phyloP scores from a whole-genome alignment of 2,797 vertebrate genomes.

The Lateolabrax maculatus region DNA sequence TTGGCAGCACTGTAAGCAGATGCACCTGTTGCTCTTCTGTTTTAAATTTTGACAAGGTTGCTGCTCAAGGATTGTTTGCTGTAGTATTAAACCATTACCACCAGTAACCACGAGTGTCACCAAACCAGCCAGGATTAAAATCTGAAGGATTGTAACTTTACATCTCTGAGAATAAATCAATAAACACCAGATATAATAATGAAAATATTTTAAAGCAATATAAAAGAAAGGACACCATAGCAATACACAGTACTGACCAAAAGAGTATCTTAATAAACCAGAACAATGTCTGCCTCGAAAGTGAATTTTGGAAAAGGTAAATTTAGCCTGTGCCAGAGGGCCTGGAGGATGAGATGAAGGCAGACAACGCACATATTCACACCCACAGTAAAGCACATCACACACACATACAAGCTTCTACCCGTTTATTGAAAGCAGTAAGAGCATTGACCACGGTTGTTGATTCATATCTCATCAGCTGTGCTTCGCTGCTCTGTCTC shows the following conservation, averaged over 20 bases:
- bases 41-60: neutral
- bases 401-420: constrained; percentile 18
- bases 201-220: neutral
- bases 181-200: neutral
- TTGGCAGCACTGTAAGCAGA: neutral
- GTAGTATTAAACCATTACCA: neutral
- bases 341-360: constrained; percentile 33
- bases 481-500: constrained; percentile 35
- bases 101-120: neutral
- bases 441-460: constrained; percentile 59
- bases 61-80: neutral
- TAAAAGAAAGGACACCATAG: neutral
- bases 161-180: neutral
- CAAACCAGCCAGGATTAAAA: neutral
- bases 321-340: constrained; percentile 13
- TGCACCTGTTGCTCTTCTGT: neutral
- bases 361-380: constrained; percentile 50
- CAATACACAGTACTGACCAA: neutral
- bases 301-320: constrained; percentile 26
- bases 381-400: constrained; percentile 31
- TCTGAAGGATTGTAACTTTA: neutral
- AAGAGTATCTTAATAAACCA: neutral
- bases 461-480: constrained; percentile 68
- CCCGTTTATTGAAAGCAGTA: constrained; percentile 52
- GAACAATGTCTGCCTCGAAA: constrained; percentile 8